These are phyloP conservation scores for Lepidostoma basale DNA, from an alignment of 1,140 invertebrate genomes.

Conservation along the genomic window DNA sequence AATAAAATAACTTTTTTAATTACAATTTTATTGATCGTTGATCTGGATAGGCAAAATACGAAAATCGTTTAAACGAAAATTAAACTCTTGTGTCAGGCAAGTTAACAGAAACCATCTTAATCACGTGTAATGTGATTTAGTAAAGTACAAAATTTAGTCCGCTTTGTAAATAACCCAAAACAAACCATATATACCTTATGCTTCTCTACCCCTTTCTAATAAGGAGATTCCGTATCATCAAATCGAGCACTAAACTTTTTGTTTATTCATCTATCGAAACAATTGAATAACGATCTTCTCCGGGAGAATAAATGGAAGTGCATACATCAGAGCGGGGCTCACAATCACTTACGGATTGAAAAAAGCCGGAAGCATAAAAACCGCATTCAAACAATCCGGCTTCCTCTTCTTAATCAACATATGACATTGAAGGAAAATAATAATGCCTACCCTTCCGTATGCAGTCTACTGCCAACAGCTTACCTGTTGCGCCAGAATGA, in stretches of 20 bases:
- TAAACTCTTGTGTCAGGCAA: too few species aligned
- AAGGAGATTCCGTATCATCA: background rate
- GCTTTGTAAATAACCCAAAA: too few species aligned
- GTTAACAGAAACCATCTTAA: too few species aligned
- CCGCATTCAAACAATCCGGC: constrained; percentile 41
- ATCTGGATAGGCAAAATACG: too few species aligned
- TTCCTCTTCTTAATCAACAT: constrained; percentile 42
- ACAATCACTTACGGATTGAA: constrained; percentile 30
- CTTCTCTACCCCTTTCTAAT: too few species aligned
- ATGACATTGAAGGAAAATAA: constrained; percentile 37
- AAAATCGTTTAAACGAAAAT: too few species aligned
- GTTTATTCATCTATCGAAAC: constrained; percentile 17
- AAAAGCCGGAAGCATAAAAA: constrained; percentile 41
- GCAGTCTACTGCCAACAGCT: constrained; percentile 4
- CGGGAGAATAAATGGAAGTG: constrained; percentile 12
- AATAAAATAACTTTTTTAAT: too few species aligned
- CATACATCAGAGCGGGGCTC: constrained; percentile 25
- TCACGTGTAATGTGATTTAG: too few species aligned
- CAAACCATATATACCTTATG: too few species aligned
- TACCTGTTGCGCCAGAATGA: constrained; percentile 18
- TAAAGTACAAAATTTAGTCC: too few species aligned
- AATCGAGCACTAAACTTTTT: constrained; percentile 3
- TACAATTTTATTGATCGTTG: too few species aligned
- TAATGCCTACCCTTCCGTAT: constrained; percentile 29
- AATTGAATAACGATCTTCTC: constrained; percentile 16